Conservation (phyloP, 2,797 vertebrate genomes). For the Sebastes elongatus region DNA sequence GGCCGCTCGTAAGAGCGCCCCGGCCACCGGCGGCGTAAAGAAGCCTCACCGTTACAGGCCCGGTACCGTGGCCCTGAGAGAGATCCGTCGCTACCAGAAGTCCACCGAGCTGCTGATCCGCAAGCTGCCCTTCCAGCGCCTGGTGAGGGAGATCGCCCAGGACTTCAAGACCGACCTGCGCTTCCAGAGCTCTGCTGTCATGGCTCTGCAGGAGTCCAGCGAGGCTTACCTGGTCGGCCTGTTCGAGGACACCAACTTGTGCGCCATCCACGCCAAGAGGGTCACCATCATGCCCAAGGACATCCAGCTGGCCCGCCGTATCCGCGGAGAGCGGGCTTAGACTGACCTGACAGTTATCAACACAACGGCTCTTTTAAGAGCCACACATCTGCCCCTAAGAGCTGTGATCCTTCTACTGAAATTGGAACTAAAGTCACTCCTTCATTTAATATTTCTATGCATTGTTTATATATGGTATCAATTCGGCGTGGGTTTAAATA, state of each 20-base stretch:
- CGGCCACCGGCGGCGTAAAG: conserved; percentile 13
- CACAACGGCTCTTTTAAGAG: conserved; percentile 13
- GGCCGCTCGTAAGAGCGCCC: conserved; percentile 11
- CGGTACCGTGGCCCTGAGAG: conserved; percentile 22
- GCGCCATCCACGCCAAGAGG: conserved; percentile 28
- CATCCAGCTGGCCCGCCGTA: conserved; percentile 85
- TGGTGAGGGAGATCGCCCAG: conserved; percentile 35
- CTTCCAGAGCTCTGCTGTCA: conserved; percentile 40
- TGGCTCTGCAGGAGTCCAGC: conserved; percentile 40
- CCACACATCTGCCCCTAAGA: background rate
- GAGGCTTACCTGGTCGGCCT: conserved; percentile 40
- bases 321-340: conserved; percentile 11
- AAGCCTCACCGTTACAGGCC: conserved; percentile 27
- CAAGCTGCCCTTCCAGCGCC: conserved; percentile 42
- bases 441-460: too few relatives aligned
- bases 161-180: conserved; percentile 45
- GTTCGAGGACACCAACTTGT: conserved; percentile 39
- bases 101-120: conserved; percentile 39
- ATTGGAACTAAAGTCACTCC: too few relatives aligned
- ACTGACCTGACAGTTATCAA: background rate
- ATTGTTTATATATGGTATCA: too few relatives aligned
- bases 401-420: too few relatives aligned
- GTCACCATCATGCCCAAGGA: conserved; percentile 59
- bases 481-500: too few relatives aligned
- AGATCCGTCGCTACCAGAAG: conserved; percentile 36